Base-by-base conservation (phyloP, 1,140 invertebrate genomes). In the Zaprionus kolodkinae region DNA sequence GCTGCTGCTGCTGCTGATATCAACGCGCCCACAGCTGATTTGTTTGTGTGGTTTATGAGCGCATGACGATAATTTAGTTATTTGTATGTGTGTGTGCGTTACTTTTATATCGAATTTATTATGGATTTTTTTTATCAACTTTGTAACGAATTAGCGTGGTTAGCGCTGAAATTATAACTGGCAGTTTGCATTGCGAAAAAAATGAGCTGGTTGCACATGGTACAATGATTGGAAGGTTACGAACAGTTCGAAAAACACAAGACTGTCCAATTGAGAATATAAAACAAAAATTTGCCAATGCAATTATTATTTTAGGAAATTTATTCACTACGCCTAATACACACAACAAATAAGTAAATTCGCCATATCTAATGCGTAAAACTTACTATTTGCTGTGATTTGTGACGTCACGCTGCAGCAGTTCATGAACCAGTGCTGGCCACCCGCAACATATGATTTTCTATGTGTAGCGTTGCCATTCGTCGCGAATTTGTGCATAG, bases 141-240 rank as follows among this genome's bases (percentile, higher is more conserved):
- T 63, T 55, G 27, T 33, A 7, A 13, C 59, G 33, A 70, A 59
- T 64, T 75, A 59, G 54, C 40, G 72, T 71, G 61, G 48, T 48
- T 73, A 45, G 33, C 65, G 66, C 59, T 57, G 9, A 13, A 70
- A 48, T 40, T 48, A 27, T 38, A 30, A 63, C 57, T 70, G 66
- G 10, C 7, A 59, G 35, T 72, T 70, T 50, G 59, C 72, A 74
- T 59, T 57, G 72, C 40, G 36, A 61, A 50, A 62, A 61, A 35
- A 63, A 63, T 25, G 38, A 45, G 38, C 30, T 56, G 40, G 33
- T 1, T 45, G 25, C 15, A 50, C 66, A 62, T 63, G 17, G 57
- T 9, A 1, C 3, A 43, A 13, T 17, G 13, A 11, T 5, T 0
- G 30, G 30, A 57, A 57, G 66, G 72, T 63, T 35, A 9, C 33